Evolutionary conservation across 2,113 vertebrate species (phyloP).

Genomic region (Rhynchomys soricoides): DNA sequence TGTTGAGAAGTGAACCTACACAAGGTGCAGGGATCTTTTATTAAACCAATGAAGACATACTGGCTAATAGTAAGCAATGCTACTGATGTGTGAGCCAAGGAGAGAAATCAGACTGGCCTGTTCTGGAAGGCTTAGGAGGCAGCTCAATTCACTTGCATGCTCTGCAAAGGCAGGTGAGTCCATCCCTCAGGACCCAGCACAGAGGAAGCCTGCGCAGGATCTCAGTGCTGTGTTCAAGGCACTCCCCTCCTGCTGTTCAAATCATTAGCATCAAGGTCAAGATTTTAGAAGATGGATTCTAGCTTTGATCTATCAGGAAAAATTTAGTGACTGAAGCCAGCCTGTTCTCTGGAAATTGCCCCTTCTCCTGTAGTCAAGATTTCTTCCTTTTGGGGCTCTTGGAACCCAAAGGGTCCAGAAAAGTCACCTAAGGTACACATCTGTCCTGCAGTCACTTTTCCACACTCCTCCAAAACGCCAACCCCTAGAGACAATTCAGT

Average conservation of each 20-base stretch:
- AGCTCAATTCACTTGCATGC: too few species aligned
- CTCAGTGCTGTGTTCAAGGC: not conserved
- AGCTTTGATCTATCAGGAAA: not conserved
- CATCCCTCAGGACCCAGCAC: too few species aligned
- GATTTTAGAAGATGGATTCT: not conserved
- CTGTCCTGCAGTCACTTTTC: not conserved
- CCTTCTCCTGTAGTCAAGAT: not conserved
- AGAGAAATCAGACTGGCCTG: not conserved
- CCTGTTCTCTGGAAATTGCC: not conserved
- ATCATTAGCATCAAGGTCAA: not conserved
- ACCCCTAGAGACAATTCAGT: not conserved
- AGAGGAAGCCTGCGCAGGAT: not conserved
- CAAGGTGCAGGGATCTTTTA: not conserved
- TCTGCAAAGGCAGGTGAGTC: not conserved
- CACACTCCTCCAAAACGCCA: not conserved
- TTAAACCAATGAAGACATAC: not conserved
- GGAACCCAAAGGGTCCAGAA: not conserved
- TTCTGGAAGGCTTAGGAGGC: not conserved
- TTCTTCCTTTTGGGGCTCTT: not conserved
- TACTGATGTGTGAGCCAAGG: not conserved
- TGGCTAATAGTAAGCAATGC: not conserved
- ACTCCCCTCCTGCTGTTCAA: not conserved
- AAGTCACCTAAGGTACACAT: not conserved
- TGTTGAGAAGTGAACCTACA: conserved; percentile 4
- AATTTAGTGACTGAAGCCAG: not conserved